Evolutionary conservation across 2,888 invertebrate genomes (phyloP).

Genomic region (Cerastis leucographa): DNA sequence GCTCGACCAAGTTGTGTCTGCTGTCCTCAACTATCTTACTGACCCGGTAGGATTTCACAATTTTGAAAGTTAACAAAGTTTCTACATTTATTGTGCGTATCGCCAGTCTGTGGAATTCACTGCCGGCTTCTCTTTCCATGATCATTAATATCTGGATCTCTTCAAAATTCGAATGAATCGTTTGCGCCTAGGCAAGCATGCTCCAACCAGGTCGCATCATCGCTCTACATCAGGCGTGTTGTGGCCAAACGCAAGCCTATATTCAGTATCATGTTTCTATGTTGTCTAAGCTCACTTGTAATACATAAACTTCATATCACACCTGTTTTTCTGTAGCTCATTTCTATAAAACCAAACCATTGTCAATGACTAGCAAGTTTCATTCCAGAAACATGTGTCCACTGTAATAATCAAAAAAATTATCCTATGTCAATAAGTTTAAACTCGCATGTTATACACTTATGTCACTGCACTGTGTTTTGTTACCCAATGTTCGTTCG

Average conservation of each 20-base stretch:
- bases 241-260: too few relatives aligned
- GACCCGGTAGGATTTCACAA: conserved; percentile 92
- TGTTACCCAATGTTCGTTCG: conserved; percentile 88
- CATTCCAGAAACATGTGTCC: background rate
- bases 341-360: background rate
- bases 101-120: too few relatives aligned
- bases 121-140: too few relatives aligned
- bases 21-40: conserved; percentile 95
- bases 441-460: background rate
- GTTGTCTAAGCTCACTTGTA: background rate
- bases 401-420: background rate
- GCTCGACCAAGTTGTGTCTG: conserved; percentile 97
- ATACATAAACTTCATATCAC: background rate
- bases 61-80: background rate
- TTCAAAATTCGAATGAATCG: too few relatives aligned
- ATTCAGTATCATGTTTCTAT: background rate
- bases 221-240: too few relatives aligned
- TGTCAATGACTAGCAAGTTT: background rate
- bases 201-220: too few relatives aligned
- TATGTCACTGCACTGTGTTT: conserved; percentile 1
- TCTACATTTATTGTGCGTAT: too few relatives aligned
- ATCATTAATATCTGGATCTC: too few relatives aligned
- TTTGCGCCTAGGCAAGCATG: too few relatives aligned
- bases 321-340: background rate
- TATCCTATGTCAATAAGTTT: conserved; percentile 1